Evolutionary conservation across 1,140 invertebrate species (phyloP).

Genomic region (Oppia nitens): DNA sequence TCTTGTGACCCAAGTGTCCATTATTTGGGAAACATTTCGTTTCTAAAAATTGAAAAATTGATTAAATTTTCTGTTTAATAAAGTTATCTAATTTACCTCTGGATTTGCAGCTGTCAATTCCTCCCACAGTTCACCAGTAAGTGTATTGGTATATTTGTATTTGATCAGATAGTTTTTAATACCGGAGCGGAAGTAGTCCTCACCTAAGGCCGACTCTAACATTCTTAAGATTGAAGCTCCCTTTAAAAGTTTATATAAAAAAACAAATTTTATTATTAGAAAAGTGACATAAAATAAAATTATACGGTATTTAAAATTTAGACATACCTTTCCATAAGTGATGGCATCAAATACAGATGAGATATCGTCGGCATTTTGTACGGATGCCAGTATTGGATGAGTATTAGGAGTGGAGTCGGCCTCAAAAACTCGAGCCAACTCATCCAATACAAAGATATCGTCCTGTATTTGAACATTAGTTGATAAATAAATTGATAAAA

Average conservation of each 20-base stretch:
- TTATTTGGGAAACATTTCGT: slow-evolving; percentile 52
- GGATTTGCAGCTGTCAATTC: slow-evolving; percentile 72
- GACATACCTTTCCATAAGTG: slow-evolving; percentile 27
- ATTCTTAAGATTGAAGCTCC: not conserved
- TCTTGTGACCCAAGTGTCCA: slow-evolving; percentile 87
- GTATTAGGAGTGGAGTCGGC: slow-evolving; percentile 62
- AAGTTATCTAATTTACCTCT: slow-evolving; percentile 39
- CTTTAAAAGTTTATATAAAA: slow-evolving; percentile 17
- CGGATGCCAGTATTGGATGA: slow-evolving; percentile 60
- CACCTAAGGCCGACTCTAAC: slow-evolving; percentile 14
- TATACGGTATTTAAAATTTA: too few species aligned
- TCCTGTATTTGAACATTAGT: not conserved
- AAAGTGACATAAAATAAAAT: too few species aligned
- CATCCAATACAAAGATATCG: slow-evolving; percentile 10
- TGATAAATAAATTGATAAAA: not conserved
- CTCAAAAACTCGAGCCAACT: slow-evolving; percentile 16
- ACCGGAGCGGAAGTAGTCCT: slow-evolving; percentile 70
- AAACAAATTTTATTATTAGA: not conserved
- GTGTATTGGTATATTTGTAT: slow-evolving; percentile 76
- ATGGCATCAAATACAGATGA: slow-evolving; percentile 34
- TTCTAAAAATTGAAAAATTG: not conserved
- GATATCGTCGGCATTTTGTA: slow-evolving; percentile 29
- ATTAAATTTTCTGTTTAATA: not conserved
- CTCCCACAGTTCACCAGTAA: slow-evolving; percentile 86
- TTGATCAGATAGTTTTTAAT: slow-evolving; percentile 81